These are phyloP conservation scores for Corynorhinus townsendii DNA, from an alignment of 2,113 vertebrate species.

Conservation along the genomic window DNA sequence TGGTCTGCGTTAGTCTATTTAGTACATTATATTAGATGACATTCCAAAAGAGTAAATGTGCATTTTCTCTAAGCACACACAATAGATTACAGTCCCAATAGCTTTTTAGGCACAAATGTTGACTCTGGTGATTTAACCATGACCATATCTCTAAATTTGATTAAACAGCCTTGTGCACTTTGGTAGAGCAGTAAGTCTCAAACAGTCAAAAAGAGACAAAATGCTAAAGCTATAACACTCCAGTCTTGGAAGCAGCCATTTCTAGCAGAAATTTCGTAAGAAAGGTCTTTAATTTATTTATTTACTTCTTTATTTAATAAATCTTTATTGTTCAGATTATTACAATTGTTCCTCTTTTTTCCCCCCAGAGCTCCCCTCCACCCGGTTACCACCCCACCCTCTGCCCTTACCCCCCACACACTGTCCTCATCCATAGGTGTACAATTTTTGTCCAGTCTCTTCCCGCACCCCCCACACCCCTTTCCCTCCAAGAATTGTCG, in stretches of 20 bases:
- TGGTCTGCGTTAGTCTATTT: neutral
- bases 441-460: no score
- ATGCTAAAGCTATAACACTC: neutral
- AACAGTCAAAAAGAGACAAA: neutral
- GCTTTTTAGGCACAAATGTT: conserved; percentile 32
- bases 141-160: conserved; percentile 37
- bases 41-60: conserved; percentile 49
- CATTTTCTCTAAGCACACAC: conserved; percentile 43
- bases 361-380: no score
- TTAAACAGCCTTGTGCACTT: neutral
- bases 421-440: no score
- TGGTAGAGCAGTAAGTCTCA: neutral
- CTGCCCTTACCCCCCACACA: no score
- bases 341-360: no score
- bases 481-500: no score
- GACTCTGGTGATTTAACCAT: conserved; percentile 41
- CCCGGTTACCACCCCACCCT: no score
- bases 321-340: no score
- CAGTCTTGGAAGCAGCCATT: neutral
- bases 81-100: neutral
- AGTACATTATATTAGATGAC: conserved; percentile 38
- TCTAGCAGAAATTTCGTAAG: neutral
- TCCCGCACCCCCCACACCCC: no score
- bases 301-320: no score
- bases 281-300: neutral